Base-by-base conservation (phyloP, 2,888 invertebrate species). In the Agriopis aurantiaria region DNA sequence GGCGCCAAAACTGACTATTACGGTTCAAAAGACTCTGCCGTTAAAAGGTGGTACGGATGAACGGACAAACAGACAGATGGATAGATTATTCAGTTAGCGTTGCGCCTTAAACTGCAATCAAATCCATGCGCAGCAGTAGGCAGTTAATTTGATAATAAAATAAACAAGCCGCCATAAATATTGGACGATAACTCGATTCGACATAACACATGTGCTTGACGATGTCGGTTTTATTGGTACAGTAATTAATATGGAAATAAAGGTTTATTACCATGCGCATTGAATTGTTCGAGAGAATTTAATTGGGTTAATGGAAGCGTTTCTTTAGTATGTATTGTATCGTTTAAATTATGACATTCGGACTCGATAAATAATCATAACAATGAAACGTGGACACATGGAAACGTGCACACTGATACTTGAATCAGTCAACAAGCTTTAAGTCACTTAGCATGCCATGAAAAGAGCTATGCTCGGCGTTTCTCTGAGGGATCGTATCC, bases 161-260 rank as follows among this genome's bases (percentile, higher is more conserved):
- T 53, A 61, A 66, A 66, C 48, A 66, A 62, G 17, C 23, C 0
- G 12, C 14, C 62, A 62, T 56, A 61, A 62, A 68, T 68, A 57
- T 60, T 33, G 48, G 33, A 49, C 67, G 52, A 62, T 62, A 68
- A 63, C 67, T 57, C 58, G 51, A 41, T 62, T 56, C 61, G 67
- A 60, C 43, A 61, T 52, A 68, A 46, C 68, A 68, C 63, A 68
- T 61, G 68, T 68, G 58, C 58, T 57, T 58, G 62, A 68, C 52
- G 67, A 61, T 67, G 33, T 62, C 45, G 62, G 56, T 68, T 68
- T 68, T 68, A 68, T 62, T 62, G 61, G 56, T 40, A 40, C 8
- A 61, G 61, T 68, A 57, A 68, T 62, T 68, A 62, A 63, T 68
- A 52, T 63, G 52, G 57, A 52, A 68, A 68, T 63, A 68, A 63